Evolutionary conservation across 2,113 vertebrate species (phyloP), one percentile per base, ranked within the genome.

Genomic region (Malurus alboscapulatus): DNA sequence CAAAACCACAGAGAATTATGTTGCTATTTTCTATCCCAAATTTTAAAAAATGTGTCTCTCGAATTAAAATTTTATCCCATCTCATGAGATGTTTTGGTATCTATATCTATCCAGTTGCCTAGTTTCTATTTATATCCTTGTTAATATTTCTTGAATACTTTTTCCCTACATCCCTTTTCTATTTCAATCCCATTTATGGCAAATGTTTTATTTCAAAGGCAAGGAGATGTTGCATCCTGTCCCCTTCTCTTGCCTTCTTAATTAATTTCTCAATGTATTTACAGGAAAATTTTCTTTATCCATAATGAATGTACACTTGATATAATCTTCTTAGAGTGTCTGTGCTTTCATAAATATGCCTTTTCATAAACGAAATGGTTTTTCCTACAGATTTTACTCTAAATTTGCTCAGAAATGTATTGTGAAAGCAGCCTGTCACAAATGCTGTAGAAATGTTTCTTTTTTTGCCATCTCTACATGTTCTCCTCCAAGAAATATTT

Each of bases 401-500:
- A 90, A 68, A 73, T 73, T 95, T 94, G 69, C 66, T 89, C 40
- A n/a, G 53, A 67, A 55, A 80, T 21, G 27, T 79, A 72, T 71
- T 84, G 66, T 84, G 84, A 90, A 93, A 82, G 76, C 67, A 94
- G 19, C 91, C 36, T 96, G 71, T 83, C 63, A 84, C 44, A 68
- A 90, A 80, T 77, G 19, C 13, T 30, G 55, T 38, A 84, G 61
- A 44, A 84, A 45, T 5, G 13, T 54, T 74, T 84, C 42, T 88
- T 25, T 73, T 73, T 95, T 78, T 17, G 29, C 21, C 48, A 22
- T 55, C 80, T 80, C 58, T 93, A 55, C 88, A 80, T 61, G 29
- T 82, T 92, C 34, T 78, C 42, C 48, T 92, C n/a, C 38, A 86
- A 95, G 63, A 94, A 90, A 82, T 73, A 63, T 72, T 89, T 85